Evolutionary conservation across 2,888 invertebrate genomes (phyloP).

Genomic region (Bimastos eiseni): DNA sequence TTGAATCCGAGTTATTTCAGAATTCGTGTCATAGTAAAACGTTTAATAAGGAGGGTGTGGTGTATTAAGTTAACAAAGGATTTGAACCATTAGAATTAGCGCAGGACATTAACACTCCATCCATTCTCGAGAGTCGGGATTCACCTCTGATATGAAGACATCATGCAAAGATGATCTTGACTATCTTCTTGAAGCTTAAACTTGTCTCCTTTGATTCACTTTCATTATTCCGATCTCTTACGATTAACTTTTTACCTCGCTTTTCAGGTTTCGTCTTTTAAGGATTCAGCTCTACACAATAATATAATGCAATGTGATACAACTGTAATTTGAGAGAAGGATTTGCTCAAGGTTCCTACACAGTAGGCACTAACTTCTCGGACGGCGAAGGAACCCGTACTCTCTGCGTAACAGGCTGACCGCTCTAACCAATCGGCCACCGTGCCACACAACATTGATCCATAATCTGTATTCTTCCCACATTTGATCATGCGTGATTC

Average conservation of each 20-base stretch:
- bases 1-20: too few species aligned
- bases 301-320: too few species aligned
- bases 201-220: not conserved
- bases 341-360: too few species aligned
- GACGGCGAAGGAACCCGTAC: too few species aligned
- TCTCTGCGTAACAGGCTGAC: too few species aligned
- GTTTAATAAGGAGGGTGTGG: not conserved
- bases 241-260: not conserved
- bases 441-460: not conserved
- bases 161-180: not conserved
- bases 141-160: not conserved
- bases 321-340: too few species aligned
- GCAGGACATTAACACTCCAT: not conserved
- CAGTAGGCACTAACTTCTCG: too few species aligned
- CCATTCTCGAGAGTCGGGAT: not conserved
- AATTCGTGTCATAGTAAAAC: too few species aligned
- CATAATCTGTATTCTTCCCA: not conserved
- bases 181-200: not conserved
- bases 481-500: not conserved
- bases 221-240: not conserved
- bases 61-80: not conserved
- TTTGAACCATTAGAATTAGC: too few species aligned
- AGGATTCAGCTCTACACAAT: not conserved
- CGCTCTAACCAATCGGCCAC: too few species aligned
- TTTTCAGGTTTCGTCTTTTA: not conserved